Evolutionary conservation across 2,113 vertebrate genomes (phyloP).

Genomic region (Phyllostomus hastatus): DNA sequence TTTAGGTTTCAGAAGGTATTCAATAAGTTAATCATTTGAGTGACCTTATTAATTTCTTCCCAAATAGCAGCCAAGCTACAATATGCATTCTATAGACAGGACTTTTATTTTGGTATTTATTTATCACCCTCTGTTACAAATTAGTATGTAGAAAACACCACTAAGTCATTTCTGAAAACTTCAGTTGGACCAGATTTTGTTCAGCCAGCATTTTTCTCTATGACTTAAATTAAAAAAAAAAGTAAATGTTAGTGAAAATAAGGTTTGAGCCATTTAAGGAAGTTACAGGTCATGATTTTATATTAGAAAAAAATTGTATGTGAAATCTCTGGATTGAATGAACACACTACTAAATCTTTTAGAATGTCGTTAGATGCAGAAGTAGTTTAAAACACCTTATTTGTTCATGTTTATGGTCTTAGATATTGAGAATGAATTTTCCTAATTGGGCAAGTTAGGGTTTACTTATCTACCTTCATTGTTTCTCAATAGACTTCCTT

Average conservation of each 20-base stretch:
- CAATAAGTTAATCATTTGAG: background rate
- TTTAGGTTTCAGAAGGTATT: constrained; percentile 6
- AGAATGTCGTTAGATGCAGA: background rate
- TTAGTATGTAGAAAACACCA: background rate
- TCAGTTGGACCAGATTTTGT: background rate
- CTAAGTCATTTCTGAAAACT: constrained; percentile 9
- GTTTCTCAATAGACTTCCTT: background rate
- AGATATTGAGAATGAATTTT: background rate
- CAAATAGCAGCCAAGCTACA: background rate
- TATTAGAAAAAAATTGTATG: background rate
- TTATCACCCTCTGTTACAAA: background rate
- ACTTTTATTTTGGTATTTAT: background rate
- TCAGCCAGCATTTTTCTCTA: background rate
- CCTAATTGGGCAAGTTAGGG: background rate
- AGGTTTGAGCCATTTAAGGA: background rate
- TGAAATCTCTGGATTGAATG: background rate
- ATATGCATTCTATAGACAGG: background rate
- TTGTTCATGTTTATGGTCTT: background rate
- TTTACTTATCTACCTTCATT: background rate
- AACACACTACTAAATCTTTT: background rate
- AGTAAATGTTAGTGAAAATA: background rate
- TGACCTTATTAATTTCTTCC: background rate
- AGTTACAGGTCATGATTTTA: background rate
- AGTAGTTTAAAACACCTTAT: background rate
- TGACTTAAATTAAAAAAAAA: background rate